phyloP scores from a whole-genome alignment of 2,797 vertebrate species.

The Acanthis flammea region DNA sequence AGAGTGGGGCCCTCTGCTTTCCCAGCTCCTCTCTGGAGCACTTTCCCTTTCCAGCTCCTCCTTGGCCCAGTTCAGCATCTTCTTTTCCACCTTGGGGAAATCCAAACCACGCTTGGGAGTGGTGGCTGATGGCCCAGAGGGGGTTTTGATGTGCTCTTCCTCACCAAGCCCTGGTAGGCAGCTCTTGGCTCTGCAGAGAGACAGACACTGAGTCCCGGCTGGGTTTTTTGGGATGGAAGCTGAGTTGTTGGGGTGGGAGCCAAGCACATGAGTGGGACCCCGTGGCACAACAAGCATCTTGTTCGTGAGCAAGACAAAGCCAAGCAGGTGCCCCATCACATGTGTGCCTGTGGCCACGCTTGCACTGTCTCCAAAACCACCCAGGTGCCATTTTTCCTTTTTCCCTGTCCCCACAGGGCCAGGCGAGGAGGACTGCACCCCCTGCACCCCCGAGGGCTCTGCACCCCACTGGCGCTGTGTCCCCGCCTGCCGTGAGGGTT shows the following conservation, averaged over 20 bases:
- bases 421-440: slow-evolving; percentile 80
- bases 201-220: neutral
- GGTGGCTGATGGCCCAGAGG: fast-evolving
- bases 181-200: neutral
- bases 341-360: fast-evolving
- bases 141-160: neutral
- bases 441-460: slow-evolving; percentile 77
- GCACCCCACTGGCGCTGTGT: slow-evolving; percentile 87
- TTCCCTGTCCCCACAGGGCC: slow-evolving; percentile 71
- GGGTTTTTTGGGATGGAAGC: neutral
- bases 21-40: neutral
- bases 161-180: fast-evolving
- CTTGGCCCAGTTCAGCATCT: neutral
- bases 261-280: fast-evolving
- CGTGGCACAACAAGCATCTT: neutral
- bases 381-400: neutral
- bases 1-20: neutral
- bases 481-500: slow-evolving; percentile 78
- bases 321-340: neutral
- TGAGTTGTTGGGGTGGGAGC: neutral
- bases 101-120: fast-evolving
- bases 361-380: neutral
- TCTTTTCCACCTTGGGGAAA: neutral
- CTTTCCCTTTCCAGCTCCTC: neutral
- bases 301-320: neutral